These are phyloP conservation scores for Pterostichus niger DNA, from an alignment of 2,888 invertebrate genomes.

Conservation along the genomic window DNA sequence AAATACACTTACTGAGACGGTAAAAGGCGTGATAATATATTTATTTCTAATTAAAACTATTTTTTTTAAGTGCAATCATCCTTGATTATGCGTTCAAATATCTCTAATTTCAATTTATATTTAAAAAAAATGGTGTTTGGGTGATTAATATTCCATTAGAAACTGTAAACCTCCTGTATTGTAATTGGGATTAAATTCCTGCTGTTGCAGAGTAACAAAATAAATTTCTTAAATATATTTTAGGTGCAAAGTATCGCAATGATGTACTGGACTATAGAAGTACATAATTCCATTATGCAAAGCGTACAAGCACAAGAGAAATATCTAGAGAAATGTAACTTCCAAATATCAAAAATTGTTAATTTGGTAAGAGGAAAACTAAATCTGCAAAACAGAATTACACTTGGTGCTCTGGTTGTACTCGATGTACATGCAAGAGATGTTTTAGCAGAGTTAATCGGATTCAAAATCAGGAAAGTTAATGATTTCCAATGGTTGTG, in stretches of 20 bases:
- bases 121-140: no score
- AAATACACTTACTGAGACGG: no score
- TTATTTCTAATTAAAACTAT: no score
- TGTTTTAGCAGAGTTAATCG: slow-evolving; percentile 85
- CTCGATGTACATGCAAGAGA: slow-evolving; percentile 96
- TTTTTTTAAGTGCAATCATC: no score
- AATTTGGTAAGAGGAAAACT: slow-evolving; percentile 92
- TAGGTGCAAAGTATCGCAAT: slow-evolving; percentile 89
- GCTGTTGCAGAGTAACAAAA: not conserved
- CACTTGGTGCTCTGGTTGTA: slow-evolving; percentile 93
- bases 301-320: slow-evolving; percentile 79
- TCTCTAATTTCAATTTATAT: no score
- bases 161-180: no score
- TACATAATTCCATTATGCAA: slow-evolving; percentile 87
- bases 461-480: slow-evolving; percentile 82
- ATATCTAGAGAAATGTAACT: slow-evolving; percentile 86
- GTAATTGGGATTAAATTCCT: no score
- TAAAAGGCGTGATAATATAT: no score
- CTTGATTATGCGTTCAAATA: no score
- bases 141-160: no score
- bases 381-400: slow-evolving; percentile 91
- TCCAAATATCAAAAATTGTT: slow-evolving; percentile 90
- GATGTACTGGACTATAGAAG: slow-evolving; percentile 94
- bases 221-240: slow-evolving; percentile 48
- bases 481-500: slow-evolving; percentile 96